Evolutionary conservation across 2,888 invertebrate genomes (phyloP), one percentile per base, ranked within the genome.

Genomic region (Stenodera caucasica): DNA sequence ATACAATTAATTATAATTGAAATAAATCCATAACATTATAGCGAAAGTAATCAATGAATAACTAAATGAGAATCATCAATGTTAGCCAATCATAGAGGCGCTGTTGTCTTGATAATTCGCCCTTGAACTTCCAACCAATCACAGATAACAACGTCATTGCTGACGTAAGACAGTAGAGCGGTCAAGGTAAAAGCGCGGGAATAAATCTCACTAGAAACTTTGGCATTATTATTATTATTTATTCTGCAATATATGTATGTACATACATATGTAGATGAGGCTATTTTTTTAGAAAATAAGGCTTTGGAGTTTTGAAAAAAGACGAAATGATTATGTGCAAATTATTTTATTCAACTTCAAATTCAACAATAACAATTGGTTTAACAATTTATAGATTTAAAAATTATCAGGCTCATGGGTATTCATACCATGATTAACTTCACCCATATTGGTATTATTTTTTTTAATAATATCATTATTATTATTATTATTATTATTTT

Each of bases 361-460:
- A 21, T 45, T 21, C 15, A 45, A 45, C 21, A 45, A 45, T 45
- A 29, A n/a, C 21, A 8, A 9, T 6, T 51, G 18, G 0, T 50
- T 12, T 52, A 23, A 14, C 15, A 52, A 21, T 40, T 12, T 55
- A 56, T n/a, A n/a, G n/a, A n/a, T n/a, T n/a, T n/a, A 70, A 56
- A 62, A 70, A 52, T 71, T 71, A 52, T 71, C 66, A n/a, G 67
- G 63, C 40, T 68, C 70, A 53, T 70, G 66, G 18, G 58, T 63
- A 9, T 65, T 62, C 67, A 72, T 66, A 1, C 59, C 69, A 35
- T 61, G 67, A 58, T 71, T 71, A 12, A 64, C 18, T n/a, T 55
- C 18, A 8, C 60, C 60, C n/a, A 21, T 32, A 60, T 45, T 14
- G 15, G 11, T 21, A n/a, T n/a, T 45, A 9, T 45, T 21, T 12